Evolutionary conservation across 2,888 invertebrate species (phyloP).

Genomic region (Trichopoda pennipes): DNA sequence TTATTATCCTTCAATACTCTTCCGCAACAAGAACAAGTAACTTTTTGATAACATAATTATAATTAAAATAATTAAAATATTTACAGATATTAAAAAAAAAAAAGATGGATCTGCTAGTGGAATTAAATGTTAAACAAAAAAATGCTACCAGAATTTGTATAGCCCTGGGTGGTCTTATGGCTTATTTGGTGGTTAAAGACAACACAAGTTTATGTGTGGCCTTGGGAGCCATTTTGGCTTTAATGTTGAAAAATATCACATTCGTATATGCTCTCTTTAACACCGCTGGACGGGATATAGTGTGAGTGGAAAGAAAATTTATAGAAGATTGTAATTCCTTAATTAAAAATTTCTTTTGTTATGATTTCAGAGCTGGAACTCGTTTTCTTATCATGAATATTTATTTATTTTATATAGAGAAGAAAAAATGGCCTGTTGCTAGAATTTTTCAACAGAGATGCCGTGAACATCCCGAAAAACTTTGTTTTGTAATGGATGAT

Average conservation of each 20-base stretch:
- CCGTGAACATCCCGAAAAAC: constrained; percentile 84
- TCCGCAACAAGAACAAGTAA: too few relatives aligned
- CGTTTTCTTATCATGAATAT: constrained; percentile 83
- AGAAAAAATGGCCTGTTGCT: constrained; percentile 83
- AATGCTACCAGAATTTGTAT: constrained; percentile 75
- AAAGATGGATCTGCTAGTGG: constrained; percentile 75
- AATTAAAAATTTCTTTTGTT: background rate
- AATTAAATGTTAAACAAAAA: constrained; percentile 77
- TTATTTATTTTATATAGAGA: constrained; percentile 82
- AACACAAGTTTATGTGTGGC: constrained; percentile 73
- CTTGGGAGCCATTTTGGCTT: constrained; percentile 73
- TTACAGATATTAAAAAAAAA: constrained; percentile 34
- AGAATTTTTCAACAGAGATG: constrained; percentile 82
- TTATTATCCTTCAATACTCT: too few relatives aligned
- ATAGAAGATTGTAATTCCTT: too few relatives aligned
- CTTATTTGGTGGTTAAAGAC: constrained; percentile 70
- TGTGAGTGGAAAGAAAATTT: constrained; percentile 72
- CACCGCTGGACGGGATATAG: constrained; percentile 75
- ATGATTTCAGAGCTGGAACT: constrained; percentile 75
- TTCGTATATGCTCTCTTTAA: constrained; percentile 74
- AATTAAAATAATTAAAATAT: background rate
- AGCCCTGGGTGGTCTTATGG: constrained; percentile 72
- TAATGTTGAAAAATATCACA: constrained; percentile 75
- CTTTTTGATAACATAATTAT: background rate
- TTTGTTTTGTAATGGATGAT: constrained; percentile 86